phyloP scores from a whole-genome alignment of 2,113 vertebrate genomes.

The Pangasianodon hypophthalmus region DNA sequence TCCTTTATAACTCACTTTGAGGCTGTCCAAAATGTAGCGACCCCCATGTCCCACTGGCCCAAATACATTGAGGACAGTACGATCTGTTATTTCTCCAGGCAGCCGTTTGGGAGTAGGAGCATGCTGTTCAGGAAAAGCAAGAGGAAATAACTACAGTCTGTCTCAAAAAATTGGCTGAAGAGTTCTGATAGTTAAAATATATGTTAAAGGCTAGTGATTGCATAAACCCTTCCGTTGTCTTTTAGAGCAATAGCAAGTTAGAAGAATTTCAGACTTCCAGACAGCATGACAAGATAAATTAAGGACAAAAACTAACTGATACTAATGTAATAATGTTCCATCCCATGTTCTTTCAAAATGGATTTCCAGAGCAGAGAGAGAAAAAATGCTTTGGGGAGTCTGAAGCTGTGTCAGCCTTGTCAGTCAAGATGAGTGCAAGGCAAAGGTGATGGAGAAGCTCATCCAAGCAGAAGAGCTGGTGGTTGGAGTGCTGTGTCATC shows the following conservation, averaged over 20 bases:
- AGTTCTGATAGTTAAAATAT: conserved; percentile 23
- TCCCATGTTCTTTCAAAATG: conserved; percentile 39
- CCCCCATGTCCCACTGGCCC: conserved; percentile 65
- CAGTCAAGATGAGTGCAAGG: conserved; percentile 46
- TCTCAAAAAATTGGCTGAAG: conserved; percentile 28
- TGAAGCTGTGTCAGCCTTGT: conserved; percentile 42
- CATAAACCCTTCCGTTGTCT: conserved; percentile 63
- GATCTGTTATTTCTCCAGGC: conserved; percentile 79
- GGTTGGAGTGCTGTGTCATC: neutral
- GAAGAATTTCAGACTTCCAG: conserved; percentile 6
- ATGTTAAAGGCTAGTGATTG: conserved; percentile 20
- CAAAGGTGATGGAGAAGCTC: conserved; percentile 37
- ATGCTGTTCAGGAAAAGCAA: conserved; percentile 65
- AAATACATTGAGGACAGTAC: conserved; percentile 83
- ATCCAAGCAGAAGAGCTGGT: conserved; percentile 43
- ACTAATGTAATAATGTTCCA: neutral
- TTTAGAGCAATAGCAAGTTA: conserved; percentile 60
- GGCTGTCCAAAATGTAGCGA: conserved; percentile 81
- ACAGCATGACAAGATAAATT: conserved; percentile 18
- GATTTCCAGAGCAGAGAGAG: conserved; percentile 35
- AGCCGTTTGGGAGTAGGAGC: conserved; percentile 66
- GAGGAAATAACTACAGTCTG: conserved; percentile 44
- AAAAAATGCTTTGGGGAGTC: conserved; percentile 43
- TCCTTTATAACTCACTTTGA: conserved; percentile 72
- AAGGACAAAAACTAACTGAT: neutral